phyloP scores from a whole-genome alignment of 2,888 invertebrate genomes.

The Latrodectus hesperus region DNA sequence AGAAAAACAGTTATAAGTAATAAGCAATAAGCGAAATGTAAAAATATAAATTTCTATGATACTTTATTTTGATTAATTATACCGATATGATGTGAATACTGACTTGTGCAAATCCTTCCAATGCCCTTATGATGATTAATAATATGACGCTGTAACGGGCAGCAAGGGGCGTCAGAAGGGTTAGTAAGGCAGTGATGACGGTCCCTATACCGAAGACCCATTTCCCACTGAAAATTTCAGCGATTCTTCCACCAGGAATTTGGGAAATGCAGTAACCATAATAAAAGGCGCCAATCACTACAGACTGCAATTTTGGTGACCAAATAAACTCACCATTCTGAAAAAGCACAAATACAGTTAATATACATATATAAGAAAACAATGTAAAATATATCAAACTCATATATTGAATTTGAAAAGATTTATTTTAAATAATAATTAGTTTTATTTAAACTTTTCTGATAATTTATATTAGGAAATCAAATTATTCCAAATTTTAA shows the following conservation, averaged over 20 bases:
- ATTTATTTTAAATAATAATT: too few relatives aligned
- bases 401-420: too few relatives aligned
- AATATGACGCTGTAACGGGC: slow-evolving; percentile 75
- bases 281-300: slow-evolving; percentile 89
- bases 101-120: slow-evolving; percentile 50
- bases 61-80: too few relatives aligned
- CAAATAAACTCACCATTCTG: slow-evolving; percentile 76
- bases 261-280: slow-evolving; percentile 91
- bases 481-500: too few relatives aligned
- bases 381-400: too few relatives aligned
- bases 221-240: slow-evolving; percentile 89
- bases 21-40: too few relatives aligned
- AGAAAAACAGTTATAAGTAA: too few relatives aligned
- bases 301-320: slow-evolving; percentile 85
- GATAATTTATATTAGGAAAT: too few relatives aligned
- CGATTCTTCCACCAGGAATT: slow-evolving; percentile 88
- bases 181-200: slow-evolving; percentile 85
- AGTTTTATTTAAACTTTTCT: too few relatives aligned
- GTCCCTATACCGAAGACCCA: slow-evolving; percentile 87
- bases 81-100: too few relatives aligned
- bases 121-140: slow-evolving; percentile 8
- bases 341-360: not conserved
- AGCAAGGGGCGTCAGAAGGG: slow-evolving; percentile 86
- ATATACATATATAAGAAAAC: too few relatives aligned
- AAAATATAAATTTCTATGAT: too few relatives aligned